Evolutionary conservation across 2,797 vertebrate genomes (phyloP).

Genomic region (Enteromius radiatus): DNA sequence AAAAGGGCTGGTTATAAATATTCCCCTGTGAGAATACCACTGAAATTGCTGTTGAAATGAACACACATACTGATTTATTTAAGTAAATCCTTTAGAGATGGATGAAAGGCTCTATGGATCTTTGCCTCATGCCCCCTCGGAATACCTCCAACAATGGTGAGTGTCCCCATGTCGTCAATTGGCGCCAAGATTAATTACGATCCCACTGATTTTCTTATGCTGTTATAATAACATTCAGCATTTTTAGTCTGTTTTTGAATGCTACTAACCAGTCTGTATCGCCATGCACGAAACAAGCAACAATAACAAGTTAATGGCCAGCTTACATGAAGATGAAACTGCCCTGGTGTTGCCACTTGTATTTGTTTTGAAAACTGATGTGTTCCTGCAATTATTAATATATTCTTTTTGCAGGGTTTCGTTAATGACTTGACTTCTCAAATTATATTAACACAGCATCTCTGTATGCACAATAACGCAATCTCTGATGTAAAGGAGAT

Average conservation of each 20-base stretch:
- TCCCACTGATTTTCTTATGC: conserved; percentile 47
- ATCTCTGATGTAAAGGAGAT: background rate
- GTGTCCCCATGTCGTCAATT: conserved; percentile 70
- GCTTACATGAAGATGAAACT: background rate
- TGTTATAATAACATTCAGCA: conserved; percentile 35
- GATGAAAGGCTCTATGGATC: conserved; percentile 82
- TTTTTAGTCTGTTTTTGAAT: conserved; percentile 37
- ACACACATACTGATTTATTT: conserved; percentile 74
- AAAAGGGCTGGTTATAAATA: conserved; percentile 52
- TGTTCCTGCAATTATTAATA: background rate
- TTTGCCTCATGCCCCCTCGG: conserved; percentile 79
- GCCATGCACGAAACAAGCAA: background rate
- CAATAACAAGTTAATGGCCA: background rate
- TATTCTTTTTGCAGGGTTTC: conserved; percentile 4
- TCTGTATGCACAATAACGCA: background rate
- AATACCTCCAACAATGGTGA: conserved; percentile 87
- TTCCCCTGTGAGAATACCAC: conserved; percentile 32
- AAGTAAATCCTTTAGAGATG: conserved; percentile 78
- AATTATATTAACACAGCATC: background rate
- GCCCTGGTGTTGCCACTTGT: conserved; percentile 1
- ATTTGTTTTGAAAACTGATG: conserved; percentile 18
- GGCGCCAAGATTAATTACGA: conserved; percentile 58
- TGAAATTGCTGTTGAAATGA: conserved; percentile 58
- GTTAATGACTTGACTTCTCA: background rate
- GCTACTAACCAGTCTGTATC: conserved; percentile 58